Percentiles rank a stretch among this genome's conserved stretches.
phyloP scores from a whole-genome alignment of 92 coral and sea anemone species.

The Bergia sp. region DNA sequence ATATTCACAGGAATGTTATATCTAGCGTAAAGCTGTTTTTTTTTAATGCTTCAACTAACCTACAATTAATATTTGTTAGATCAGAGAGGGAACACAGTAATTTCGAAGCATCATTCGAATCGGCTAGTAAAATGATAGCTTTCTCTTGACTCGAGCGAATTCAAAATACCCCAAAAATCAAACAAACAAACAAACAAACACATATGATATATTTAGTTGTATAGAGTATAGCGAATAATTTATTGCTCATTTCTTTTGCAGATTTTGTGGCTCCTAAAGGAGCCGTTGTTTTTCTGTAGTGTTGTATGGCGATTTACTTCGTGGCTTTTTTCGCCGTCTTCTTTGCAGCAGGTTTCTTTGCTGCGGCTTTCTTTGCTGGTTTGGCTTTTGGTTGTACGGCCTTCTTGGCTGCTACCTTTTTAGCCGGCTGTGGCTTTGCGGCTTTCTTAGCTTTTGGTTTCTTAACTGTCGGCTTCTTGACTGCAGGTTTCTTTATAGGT shows the following conservation, averaged over 20 bases:
- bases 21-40: conserved; percentile 27
- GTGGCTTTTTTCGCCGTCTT: conserved; percentile 37
- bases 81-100: conserved; percentile 36
- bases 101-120: conserved; percentile 25
- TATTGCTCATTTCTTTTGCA: conserved; percentile 52
- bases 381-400: conserved; percentile 24
- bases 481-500: conserved; percentile 2
- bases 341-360: conserved; percentile 46
- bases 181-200: conserved; percentile 34
- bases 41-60: conserved; percentile 25
- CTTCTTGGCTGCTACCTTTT: conserved; percentile 44
- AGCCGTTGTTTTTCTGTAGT: conserved; percentile 44
- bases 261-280: conserved; percentile 39
- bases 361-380: conserved; percentile 34
- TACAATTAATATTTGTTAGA: conserved; percentile 25
- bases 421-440: conserved; percentile 46
- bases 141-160: conserved; percentile 9
- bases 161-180: conserved; percentile 4
- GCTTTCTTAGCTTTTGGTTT: conserved; percentile 39
- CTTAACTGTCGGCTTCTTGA: conserved; percentile 35
- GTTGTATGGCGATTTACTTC: conserved; percentile 40
- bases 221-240: conserved; percentile 44
- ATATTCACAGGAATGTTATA: conserved; percentile 25
- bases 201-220: conserved; percentile 19
- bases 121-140: conserved; percentile 19